phyloP scores from a whole-genome alignment of 2,113 vertebrate species.

The Amia ocellicauda region DNA sequence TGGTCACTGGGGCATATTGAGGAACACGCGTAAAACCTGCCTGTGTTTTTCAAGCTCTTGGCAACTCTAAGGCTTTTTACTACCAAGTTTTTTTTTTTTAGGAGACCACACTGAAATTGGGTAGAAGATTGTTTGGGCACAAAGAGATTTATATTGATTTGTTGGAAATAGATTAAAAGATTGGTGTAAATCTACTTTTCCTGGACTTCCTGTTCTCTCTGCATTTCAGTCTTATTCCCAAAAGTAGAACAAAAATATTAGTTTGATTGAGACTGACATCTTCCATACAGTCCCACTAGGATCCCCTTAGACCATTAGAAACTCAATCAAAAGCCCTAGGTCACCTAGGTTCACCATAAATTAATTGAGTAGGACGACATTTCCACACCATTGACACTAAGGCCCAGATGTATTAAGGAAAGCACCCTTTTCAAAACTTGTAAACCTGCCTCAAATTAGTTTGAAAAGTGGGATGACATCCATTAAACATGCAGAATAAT shows the following conservation, averaged over 20 bases:
- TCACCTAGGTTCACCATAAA: conserved; percentile 2
- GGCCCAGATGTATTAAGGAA: no score
- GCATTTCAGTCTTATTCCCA: conserved; percentile 28
- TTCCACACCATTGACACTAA: not conserved
- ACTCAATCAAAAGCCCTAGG: conserved; percentile 6
- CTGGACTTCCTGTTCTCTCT: conserved; percentile 27
- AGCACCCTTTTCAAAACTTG: no score
- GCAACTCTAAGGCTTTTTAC: not conserved
- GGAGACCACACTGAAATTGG: not conserved
- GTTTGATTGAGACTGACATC: conserved; percentile 23
- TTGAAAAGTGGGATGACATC: no score
- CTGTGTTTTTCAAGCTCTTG: not conserved
- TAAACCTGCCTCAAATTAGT: no score
- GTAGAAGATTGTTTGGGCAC: not conserved
- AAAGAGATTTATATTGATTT: conserved; percentile 11
- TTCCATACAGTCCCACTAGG: conserved; percentile 14
- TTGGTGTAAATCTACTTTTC: conserved; percentile 1
- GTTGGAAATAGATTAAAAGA: conserved; percentile 14
- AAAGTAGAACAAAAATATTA: conserved; percentile 27
- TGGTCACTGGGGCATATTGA: conserved; percentile 10
- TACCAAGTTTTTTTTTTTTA: not conserved
- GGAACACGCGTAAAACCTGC: not conserved
- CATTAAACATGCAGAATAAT: no score
- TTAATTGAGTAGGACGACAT: not conserved
- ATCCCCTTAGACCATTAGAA: conserved; percentile 21